A percentile compares a stretch with the other conserved stretches of the same genome.
Conservation (phyloP, 2,888 invertebrate species). For the Cheilosia vulpina region DNA sequence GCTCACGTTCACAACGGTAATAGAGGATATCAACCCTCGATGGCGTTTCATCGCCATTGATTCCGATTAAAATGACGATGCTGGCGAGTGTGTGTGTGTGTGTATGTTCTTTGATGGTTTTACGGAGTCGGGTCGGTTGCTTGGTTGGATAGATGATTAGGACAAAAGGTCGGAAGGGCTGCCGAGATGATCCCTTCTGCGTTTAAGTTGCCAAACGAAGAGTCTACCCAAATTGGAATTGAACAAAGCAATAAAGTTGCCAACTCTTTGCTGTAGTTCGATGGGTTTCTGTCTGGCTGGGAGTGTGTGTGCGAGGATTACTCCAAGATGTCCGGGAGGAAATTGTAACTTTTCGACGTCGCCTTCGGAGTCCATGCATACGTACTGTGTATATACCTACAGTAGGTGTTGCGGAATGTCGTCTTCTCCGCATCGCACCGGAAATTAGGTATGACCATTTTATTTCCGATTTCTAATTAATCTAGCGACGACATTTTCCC, state of each 20-base stretch:
- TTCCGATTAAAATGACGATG: constrained; percentile 74
- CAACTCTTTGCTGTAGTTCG: constrained; percentile 4
- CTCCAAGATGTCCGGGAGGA: constrained; percentile 16
- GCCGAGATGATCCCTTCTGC: constrained; percentile 62
- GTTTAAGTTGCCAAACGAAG: constrained; percentile 70
- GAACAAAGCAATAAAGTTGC: constrained; percentile 70
- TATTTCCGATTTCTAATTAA: constrained; percentile 73
- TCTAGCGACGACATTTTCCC: constrained; percentile 60
- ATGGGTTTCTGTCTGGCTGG: background rate
- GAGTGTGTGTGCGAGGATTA: constrained; percentile 25
- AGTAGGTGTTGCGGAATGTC: constrained; percentile 9
- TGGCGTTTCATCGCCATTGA: constrained; percentile 74
- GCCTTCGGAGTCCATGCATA: too few species aligned
- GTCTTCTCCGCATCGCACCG: constrained; percentile 20
- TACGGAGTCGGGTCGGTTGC: constrained; percentile 12
- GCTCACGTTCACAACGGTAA: constrained; percentile 72
- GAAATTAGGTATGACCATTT: constrained; percentile 62
- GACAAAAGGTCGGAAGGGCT: constrained; percentile 65
- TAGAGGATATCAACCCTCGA: constrained; percentile 75
- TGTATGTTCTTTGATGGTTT: constrained; percentile 42
- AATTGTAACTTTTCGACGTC: constrained; percentile 45
- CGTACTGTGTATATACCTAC: too few species aligned
- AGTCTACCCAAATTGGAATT: constrained; percentile 65
- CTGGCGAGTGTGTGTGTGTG: constrained; percentile 16
- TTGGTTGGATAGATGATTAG: constrained; percentile 60